Evolutionary conservation across 2,888 invertebrate species (phyloP), one percentile per base, ranked within the genome.

Genomic region (Hypomecis atomaria): DNA sequence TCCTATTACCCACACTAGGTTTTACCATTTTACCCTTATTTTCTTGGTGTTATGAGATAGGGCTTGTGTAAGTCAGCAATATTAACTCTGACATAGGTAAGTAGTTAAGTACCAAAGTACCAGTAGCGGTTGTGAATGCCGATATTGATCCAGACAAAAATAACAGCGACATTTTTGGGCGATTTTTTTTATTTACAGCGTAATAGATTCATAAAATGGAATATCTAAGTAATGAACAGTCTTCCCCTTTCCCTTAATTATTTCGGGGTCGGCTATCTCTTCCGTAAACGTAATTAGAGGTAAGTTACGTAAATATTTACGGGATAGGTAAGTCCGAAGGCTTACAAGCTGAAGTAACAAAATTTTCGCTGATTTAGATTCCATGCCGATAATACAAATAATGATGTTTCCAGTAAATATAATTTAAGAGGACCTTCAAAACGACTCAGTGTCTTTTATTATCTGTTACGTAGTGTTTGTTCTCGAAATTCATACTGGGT

Each of bases 271-370:
- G 65, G 70, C 65, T 67, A 65, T 70, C 71, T 68, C 68, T 70
- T 70, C 71, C 62, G 68, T 62, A 70, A 70, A 67, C 64, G 64
- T 70, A 71, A 71, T 71, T 70, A 71, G 68, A 68, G 70, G 70
- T 71, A 70, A 71, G 67, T 70, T 68, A 54, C 64, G 58, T 71
- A 71, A 71, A 70, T 71, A 68, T 65, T 70, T 61, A 63, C 52
- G 65, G 67, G 57, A 65, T 63, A 67, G 67, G 65, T 57, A 62
- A 62, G 57, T 62, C 62, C 55, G 45, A 66, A 67, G 48, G 57
- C 60, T 47, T 44, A 58, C 9, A 56, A 65, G 56, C 57, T 64
- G 47, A 64, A 56, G 55, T 59, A 56, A 23, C 59, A 59, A 44
- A 50, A 64, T 59, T 52, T 64, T 56, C 36, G 50, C 33, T 59